phyloP scores from a whole-genome alignment of 92 coral and sea anemone species.

The Hydrozoanthus gracilis region DNA sequence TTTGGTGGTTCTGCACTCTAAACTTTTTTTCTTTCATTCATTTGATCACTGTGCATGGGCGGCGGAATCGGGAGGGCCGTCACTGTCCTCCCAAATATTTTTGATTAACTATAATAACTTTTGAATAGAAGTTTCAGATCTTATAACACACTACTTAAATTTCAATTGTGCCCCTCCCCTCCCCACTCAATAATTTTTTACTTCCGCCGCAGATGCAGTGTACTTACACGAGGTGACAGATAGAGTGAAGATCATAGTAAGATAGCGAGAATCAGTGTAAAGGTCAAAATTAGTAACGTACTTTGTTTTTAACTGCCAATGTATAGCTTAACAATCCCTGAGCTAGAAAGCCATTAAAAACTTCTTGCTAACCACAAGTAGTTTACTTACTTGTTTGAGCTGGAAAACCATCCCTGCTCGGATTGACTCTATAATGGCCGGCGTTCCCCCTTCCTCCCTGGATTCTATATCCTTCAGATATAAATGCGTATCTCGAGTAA shows the following conservation, averaged over 20 bases:
- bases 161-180: neutral
- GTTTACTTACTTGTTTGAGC: conserved; percentile 67
- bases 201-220: neutral
- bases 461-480: conserved; percentile 81
- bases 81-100: no score
- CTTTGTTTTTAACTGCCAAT: neutral
- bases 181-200: neutral
- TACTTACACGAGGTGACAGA: neutral
- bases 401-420: conserved; percentile 87
- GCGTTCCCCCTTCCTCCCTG: conserved; percentile 88
- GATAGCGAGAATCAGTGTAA: neutral
- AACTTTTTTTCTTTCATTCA: no score
- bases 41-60: no score
- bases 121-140: no score
- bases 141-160: neutral
- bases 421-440: conserved; percentile 83
- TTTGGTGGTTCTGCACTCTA: no score
- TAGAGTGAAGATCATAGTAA: neutral
- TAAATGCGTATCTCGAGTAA: conserved; percentile 82
- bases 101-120: no score
- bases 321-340: no score
- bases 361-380: neutral
- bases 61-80: no score
- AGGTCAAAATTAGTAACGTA: neutral
- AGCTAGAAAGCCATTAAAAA: neutral